Evolutionary conservation across 1,140 invertebrate genomes (phyloP).

Genomic region (Danaus melanippus): DNA sequence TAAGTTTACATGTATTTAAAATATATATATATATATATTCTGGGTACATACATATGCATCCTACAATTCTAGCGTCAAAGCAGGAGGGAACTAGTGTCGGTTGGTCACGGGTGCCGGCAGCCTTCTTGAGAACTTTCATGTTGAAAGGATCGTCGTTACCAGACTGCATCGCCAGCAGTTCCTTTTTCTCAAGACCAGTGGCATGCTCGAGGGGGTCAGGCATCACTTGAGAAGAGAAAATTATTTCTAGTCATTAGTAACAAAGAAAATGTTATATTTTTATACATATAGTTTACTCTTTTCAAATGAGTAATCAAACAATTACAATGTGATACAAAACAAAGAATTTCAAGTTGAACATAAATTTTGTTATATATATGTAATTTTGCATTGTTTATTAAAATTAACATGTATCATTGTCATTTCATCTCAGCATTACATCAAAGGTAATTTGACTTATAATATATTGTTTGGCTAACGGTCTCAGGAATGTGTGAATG

Average conservation of each 20-base stretch:
- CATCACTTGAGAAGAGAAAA: constrained; percentile 71
- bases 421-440: too few species aligned
- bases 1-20: too few species aligned
- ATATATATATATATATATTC: neutral
- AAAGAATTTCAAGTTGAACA: too few species aligned
- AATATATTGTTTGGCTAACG: too few species aligned
- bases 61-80: constrained; percentile 90
- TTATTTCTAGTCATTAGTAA: constrained; percentile 2
- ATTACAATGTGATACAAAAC: too few species aligned
- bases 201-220: constrained; percentile 92
- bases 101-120: constrained; percentile 85
- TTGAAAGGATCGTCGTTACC: constrained; percentile 95
- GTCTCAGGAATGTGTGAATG: too few species aligned
- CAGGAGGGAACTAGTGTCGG: constrained; percentile 93
- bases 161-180: constrained; percentile 85
- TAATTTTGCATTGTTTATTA: too few species aligned
- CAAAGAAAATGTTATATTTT: too few species aligned
- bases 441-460: too few species aligned
- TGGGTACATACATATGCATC: constrained; percentile 87
- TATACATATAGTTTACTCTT: neutral
- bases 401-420: too few species aligned
- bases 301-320: constrained; percentile 9
- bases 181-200: constrained; percentile 92
- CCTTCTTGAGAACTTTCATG: constrained; percentile 85
- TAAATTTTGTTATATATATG: too few species aligned